Base-by-base conservation (phyloP, 2,797 vertebrate genomes). In the Ctenochaetus hawaiiensis region DNA sequence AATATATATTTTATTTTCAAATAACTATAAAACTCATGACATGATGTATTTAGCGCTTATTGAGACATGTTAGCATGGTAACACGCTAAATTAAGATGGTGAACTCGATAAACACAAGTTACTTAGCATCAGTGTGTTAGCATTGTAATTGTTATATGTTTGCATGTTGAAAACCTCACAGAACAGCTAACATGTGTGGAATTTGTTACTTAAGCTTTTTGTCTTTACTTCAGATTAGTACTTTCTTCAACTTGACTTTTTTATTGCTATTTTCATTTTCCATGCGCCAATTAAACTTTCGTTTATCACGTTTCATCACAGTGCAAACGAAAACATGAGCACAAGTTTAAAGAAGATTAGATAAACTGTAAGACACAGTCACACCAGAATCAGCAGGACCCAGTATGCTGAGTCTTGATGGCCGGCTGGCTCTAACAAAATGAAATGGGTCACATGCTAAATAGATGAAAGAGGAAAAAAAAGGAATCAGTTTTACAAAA, bases 361-460 rank as follows among this genome's bases (percentile, higher is more conserved):
- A 17, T 39, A 17, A 8, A 34, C 5, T 52, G 13, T 23, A 16
- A 23, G 4, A 17, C 10, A 3, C 39, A 18, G n/a, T 23, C 22
- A 13, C 1, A 11, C 47, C 51, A 56, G 14, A 37, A 20, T 30
- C 22, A 34, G 37, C 23, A 62, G 22, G 52, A 23, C 18, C 18
- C 41, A n/a, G 43, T 18, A 0, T 12, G 37, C 18, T 30, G 45
- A n/a, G 10, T 61, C 34, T 53, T 43, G 22, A 2, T 49, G 17
- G 11, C 8, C 2, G 3, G 1, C 43, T 6, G 2, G 23, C 6
- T 39, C 43, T 13, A 26, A n/a, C n/a, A 71, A 17, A 49, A 41
- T 30, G 11, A 49, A 79, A 57, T 11, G 13, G 26, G 41, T 75
- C 73, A 44, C 39, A 4, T 71, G 69, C 37, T 44, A 43, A 26